Evolutionary conservation across 2,888 invertebrate genomes (phyloP).

Genomic region (Dione juno): DNA sequence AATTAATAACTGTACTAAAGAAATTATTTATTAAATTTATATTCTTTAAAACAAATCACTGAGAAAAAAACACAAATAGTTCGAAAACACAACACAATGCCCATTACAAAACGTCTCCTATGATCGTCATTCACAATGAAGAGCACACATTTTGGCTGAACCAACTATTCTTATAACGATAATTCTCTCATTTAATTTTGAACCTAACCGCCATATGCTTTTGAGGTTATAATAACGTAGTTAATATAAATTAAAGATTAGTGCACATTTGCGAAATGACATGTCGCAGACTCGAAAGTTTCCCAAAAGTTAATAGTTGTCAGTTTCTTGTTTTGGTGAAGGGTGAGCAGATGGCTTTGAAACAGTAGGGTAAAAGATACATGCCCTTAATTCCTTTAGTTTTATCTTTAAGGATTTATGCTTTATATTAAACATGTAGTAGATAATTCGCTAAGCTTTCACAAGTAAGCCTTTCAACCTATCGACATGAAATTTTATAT

Average conservation of each 20-base stretch:
- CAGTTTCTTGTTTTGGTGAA: slow-evolving; percentile 15
- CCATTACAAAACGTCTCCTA: slow-evolving; percentile 12
- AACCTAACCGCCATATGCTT: background rate
- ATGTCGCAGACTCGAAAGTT: slow-evolving; percentile 12
- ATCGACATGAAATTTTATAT: no score
- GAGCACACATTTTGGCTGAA: slow-evolving; percentile 14
- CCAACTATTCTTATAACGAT: background rate
- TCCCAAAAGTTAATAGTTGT: slow-evolving; percentile 17
- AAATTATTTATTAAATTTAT: no score
- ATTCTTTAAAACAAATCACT: no score
- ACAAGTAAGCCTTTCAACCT: no score
- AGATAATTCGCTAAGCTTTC: no score
- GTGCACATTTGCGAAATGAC: slow-evolving; percentile 22
- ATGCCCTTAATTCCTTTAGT: background rate
- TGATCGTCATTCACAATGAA: slow-evolving; percentile 15
- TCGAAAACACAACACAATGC: background rate
- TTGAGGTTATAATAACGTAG: background rate
- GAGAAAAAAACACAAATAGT: background rate
- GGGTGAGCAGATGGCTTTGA: slow-evolving; percentile 1
- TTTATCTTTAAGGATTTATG: background rate
- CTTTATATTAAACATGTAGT: background rate
- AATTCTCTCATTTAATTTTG: background rate
- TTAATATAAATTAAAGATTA: slow-evolving; percentile 8
- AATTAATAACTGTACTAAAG: no score
- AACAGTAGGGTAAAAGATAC: background rate